Conservation (phyloP, 2,797 vertebrate genomes). For the Clarias pachynema region DNA sequence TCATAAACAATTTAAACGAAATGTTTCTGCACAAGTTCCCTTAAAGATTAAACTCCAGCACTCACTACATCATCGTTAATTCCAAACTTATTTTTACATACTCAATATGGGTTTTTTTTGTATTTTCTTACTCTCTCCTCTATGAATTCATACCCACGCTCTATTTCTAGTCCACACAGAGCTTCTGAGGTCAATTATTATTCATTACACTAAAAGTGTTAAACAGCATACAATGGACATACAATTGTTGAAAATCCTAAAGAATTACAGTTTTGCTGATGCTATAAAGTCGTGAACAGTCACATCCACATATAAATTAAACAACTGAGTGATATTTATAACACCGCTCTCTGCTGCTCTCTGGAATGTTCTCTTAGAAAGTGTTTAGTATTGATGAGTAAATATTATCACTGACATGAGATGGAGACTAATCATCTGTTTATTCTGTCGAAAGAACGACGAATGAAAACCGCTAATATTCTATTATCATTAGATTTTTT, state of each 20-base stretch:
- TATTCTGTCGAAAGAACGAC: not conserved
- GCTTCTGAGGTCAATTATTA: not conserved
- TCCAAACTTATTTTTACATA: not conserved
- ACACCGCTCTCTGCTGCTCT: not conserved
- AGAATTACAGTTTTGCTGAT: not conserved
- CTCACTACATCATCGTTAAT: not conserved
- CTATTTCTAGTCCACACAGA: not conserved
- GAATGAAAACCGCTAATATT: not conserved
- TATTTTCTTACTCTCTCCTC: not conserved
- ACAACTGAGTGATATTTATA: not conserved
- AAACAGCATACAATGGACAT: too few species aligned
- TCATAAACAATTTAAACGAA: not conserved
- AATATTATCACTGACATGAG: not conserved
- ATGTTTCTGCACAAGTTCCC: not conserved
- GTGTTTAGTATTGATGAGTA: slow-evolving; percentile 3
- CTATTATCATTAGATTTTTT: not conserved
- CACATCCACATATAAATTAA: not conserved
- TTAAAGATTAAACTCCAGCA: not conserved
- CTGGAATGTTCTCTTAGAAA: not conserved
- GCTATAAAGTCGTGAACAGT: not conserved
- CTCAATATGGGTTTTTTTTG: too few species aligned
- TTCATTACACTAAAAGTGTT: not conserved
- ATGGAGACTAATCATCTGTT: not conserved
- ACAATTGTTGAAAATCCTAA: too few species aligned
- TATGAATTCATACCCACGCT: not conserved